Conservation (phyloP, 2,113 vertebrate species). For the Bungarus multicinctus region DNA sequence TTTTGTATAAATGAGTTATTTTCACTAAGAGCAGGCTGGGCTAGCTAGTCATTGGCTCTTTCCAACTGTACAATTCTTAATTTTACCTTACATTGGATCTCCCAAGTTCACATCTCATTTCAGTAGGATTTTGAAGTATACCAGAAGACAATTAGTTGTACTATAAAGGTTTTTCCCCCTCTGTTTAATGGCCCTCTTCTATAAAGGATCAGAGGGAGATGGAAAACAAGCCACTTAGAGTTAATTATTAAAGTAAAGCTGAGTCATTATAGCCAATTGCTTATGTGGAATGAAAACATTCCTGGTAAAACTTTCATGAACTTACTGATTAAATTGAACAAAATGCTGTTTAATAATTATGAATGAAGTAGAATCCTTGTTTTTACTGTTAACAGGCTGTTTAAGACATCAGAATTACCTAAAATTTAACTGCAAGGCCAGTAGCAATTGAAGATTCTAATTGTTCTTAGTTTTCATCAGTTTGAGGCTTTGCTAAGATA, state of each 20-base stretch:
- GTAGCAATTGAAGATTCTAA: conserved; percentile 29
- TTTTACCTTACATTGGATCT: background rate
- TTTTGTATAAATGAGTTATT: background rate
- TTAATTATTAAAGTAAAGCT: conserved; percentile 47
- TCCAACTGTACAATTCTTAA: background rate
- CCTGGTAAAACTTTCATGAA: conserved; percentile 47
- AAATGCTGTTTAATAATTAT: conserved; percentile 38
- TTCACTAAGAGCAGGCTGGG: background rate
- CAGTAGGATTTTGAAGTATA: conserved; percentile 28
- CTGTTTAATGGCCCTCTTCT: conserved; percentile 1
- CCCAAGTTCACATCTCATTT: conserved; percentile 21
- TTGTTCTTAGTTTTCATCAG: background rate
- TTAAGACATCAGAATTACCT: conserved; percentile 27
- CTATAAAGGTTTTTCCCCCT: background rate
- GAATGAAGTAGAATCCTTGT: conserved; percentile 58
- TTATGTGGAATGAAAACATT: conserved; percentile 44
- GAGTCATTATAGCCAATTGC: conserved; percentile 54
- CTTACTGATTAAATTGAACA: conserved; percentile 38
- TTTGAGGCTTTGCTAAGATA: background rate
- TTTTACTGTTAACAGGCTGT: conserved; percentile 56
- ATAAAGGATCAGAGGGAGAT: conserved; percentile 30
- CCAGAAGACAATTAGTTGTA: conserved; percentile 24
- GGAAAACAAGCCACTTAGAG: conserved; percentile 18
- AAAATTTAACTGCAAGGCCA: conserved; percentile 25
- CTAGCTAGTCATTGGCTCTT: background rate